Conservation (phyloP, 37 sponge, comb jelly and placozoan species). For the Petrosia ficiformis region DNA sequence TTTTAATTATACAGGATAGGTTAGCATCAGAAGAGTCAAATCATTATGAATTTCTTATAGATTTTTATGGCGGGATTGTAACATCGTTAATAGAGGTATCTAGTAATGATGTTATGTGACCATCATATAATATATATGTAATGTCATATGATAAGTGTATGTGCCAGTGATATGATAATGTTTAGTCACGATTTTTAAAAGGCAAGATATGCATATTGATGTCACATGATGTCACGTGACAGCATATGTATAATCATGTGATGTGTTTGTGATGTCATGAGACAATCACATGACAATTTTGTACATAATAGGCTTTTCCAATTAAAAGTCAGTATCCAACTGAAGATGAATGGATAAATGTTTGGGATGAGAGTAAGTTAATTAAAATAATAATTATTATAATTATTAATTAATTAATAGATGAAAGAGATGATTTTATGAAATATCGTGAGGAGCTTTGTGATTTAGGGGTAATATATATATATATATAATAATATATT, state of each 20-base stretch:
- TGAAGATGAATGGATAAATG: constrained; percentile 48
- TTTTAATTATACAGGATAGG: constrained; percentile 21
- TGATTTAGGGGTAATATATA: constrained; percentile 50
- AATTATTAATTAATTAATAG: constrained; percentile 1
- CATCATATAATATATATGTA: neutral
- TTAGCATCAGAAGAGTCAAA: constrained; percentile 31
- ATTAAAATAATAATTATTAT: neutral
- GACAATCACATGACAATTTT: too few relatives aligned
- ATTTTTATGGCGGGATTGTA: constrained; percentile 38
- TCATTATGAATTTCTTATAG: constrained; percentile 17
- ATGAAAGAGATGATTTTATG: constrained; percentile 46
- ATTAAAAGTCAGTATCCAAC: constrained; percentile 61
- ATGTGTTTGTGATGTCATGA: too few relatives aligned
- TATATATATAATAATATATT: neutral
- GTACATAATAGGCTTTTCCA: constrained; percentile 52
- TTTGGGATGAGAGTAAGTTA: constrained; percentile 39
- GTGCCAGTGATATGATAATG: too few relatives aligned
- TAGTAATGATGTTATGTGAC: neutral
- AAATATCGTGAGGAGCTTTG: constrained; percentile 67
- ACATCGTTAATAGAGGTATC: constrained; percentile 52
- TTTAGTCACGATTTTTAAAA: too few relatives aligned
- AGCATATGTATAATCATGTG: too few relatives aligned
- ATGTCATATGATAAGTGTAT: too few relatives aligned
- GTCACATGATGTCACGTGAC: too few relatives aligned
- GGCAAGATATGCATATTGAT: too few relatives aligned